These are phyloP conservation scores for Aegotheles bennettii DNA, from an alignment of 2,113 vertebrate genomes.

Conservation along the genomic window DNA sequence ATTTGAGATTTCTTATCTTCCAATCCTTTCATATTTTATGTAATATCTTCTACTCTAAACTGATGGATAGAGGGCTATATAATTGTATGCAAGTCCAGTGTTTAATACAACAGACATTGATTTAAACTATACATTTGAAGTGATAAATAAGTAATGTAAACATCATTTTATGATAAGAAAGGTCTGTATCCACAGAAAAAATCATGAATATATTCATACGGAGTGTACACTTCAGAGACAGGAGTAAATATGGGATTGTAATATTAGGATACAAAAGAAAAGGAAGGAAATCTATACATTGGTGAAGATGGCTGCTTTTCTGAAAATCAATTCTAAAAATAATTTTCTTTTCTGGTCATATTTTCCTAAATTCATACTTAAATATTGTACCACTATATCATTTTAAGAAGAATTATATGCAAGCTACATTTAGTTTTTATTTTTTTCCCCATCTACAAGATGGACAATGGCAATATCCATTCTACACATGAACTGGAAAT, in stretches of 20 bases:
- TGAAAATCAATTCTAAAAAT: background rate
- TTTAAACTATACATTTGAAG: background rate
- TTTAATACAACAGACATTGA: background rate
- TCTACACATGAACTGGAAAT: background rate
- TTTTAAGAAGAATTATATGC: background rate
- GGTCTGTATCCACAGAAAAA: background rate
- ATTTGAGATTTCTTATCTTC: background rate
- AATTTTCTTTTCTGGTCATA: background rate
- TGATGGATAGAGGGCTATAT: background rate
- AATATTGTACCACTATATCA: background rate
- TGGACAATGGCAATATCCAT: background rate
- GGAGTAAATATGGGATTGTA: background rate
- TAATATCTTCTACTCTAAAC: background rate
- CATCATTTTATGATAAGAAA: background rate
- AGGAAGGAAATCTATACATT: background rate
- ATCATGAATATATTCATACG: background rate
- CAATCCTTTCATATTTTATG: background rate
- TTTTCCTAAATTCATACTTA: background rate
- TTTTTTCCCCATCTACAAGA: background rate
- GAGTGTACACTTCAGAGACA: background rate
- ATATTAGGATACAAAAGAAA: background rate
- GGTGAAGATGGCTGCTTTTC: background rate
- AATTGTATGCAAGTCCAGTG: background rate
- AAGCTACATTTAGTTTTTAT: background rate
- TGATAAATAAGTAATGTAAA: background rate